These are phyloP conservation scores for Buathra laborator DNA, from an alignment of 2,888 invertebrate species.

Conservation along the genomic window DNA sequence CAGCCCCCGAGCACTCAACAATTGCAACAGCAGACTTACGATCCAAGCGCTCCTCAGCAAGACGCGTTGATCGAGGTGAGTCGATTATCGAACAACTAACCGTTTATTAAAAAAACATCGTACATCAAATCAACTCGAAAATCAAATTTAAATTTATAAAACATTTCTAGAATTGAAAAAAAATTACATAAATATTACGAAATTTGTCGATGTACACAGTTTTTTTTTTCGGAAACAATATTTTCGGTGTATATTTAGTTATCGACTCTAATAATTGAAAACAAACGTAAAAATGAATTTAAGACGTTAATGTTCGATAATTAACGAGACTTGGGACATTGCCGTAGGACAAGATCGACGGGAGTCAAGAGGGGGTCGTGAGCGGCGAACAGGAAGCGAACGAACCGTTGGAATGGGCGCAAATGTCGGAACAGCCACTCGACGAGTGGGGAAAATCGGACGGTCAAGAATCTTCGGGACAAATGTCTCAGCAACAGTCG, in stretches of 20 bases:
- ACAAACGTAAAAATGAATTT: not conserved
- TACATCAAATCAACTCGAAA: too few species aligned
- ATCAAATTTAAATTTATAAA: too few species aligned
- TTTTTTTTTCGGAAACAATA: not conserved
- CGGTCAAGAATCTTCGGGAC: conserved; percentile 79
- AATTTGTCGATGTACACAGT: not conserved
- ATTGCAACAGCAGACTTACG: conserved; percentile 64
- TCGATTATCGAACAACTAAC: not conserved
- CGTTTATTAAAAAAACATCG: too few species aligned
- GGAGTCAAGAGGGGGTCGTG: conserved; percentile 76
- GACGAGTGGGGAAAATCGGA: conserved; percentile 85
- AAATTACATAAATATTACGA: too few species aligned
- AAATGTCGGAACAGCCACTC: conserved; percentile 77
- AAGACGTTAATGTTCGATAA: not conserved
- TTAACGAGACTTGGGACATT: conserved; percentile 29
- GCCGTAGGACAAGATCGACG: conserved; percentile 77
- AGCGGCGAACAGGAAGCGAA: conserved; percentile 72
- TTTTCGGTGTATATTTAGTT: not conserved
- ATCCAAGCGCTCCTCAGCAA: conserved; percentile 64
- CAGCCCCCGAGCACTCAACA: conserved; percentile 70
- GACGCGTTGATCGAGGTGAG: conserved; percentile 73
- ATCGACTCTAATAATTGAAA: conserved; percentile 25
- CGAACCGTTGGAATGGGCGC: conserved; percentile 80
- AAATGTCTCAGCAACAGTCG: conserved; percentile 78
- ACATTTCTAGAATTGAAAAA: too few species aligned